Conservation (phyloP, 2,113 vertebrate genomes). For the Rhabdornis inornatus region DNA sequence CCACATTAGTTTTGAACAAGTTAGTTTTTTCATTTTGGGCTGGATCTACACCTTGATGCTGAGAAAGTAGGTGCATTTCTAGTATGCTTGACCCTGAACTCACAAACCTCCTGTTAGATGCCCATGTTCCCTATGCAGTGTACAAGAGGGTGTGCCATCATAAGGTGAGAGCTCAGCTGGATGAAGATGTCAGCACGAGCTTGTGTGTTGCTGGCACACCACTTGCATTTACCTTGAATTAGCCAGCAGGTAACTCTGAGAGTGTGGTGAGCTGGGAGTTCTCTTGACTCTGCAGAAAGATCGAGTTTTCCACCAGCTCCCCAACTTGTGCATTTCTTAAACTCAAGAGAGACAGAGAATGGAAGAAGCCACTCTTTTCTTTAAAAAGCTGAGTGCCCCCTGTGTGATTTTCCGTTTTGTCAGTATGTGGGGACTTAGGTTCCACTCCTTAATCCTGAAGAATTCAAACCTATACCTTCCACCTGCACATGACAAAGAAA, state of each 20-base stretch:
- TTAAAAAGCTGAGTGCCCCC: neutral
- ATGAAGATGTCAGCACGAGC: neutral
- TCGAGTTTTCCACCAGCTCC: neutral
- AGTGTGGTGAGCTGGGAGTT: neutral
- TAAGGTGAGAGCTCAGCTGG: neutral
- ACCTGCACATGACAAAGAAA: neutral
- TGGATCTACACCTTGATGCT: neutral
- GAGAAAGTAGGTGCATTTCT: neutral
- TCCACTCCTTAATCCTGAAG: neutral
- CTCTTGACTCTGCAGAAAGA: neutral
- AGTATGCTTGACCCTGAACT: neutral
- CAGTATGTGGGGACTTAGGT: neutral
- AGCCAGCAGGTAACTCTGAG: neutral
- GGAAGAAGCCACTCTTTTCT: neutral
- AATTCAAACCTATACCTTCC: neutral
- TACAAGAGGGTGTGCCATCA: rapidly evolving
- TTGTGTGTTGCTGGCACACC: neutral
- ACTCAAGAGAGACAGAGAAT: neutral
- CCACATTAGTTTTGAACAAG: neutral
- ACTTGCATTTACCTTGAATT: neutral
- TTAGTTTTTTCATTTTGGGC: neutral
- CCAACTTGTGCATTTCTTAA: neutral
- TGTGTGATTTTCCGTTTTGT: neutral
- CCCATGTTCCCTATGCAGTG: rapidly evolving
- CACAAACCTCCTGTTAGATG: neutral